These are phyloP conservation scores for Nixonia krombeini DNA, from an alignment of 1,140 invertebrate species.

Conservation along the genomic window DNA sequence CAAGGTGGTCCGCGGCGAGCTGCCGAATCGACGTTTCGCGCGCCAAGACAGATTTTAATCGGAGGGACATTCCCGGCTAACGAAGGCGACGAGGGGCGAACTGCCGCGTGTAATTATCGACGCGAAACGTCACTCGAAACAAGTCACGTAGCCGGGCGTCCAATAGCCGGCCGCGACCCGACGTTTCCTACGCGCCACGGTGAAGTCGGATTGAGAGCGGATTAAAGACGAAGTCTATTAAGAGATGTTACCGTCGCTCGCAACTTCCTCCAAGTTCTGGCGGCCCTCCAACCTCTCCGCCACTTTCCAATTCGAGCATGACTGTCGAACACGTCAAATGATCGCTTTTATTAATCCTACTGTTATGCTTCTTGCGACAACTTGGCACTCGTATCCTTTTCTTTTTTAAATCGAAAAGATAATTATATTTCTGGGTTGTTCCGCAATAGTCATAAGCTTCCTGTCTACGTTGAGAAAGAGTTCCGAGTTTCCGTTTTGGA, in stretches of 20 bases:
- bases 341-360: constrained; percentile 7
- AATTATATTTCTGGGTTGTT: no score
- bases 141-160: constrained; percentile 54
- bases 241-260: constrained; percentile 36
- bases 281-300: constrained; percentile 21
- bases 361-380: neutral
- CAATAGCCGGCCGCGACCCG: constrained; percentile 47
- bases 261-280: constrained; percentile 27
- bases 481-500: no score
- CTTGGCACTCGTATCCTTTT: neutral
- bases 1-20: no score
- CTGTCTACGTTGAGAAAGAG: no score
- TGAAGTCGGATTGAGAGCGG: constrained; percentile 38
- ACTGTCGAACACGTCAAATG: constrained; percentile 19
- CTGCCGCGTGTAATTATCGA: constrained; percentile 36
- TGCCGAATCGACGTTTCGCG: no score
- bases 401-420: no score
- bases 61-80: constrained; percentile 7
- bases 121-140: constrained; percentile 38
- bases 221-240: constrained; percentile 57
- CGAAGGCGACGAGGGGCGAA: neutral
- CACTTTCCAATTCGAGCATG: constrained; percentile 1
- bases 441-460: no score
- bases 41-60: constrained; percentile 19
- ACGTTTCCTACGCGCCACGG: constrained; percentile 14